Base-by-base conservation (phyloP, 2,888 invertebrate species). In the Argyresthia albistria region DNA sequence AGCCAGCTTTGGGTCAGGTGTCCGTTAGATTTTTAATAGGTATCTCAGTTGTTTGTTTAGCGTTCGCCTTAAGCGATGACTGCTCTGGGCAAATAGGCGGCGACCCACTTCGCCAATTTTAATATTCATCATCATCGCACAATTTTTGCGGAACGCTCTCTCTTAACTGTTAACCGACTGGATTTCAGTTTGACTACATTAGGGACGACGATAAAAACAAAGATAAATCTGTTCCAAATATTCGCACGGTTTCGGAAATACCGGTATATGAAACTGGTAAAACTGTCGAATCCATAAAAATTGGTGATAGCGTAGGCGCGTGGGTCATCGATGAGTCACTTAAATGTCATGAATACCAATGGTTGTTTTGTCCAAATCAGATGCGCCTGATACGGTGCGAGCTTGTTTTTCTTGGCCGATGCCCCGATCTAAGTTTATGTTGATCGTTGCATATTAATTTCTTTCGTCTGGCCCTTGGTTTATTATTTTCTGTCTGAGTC, bases 301-400 rank as follows among this genome's bases (percentile, higher is more conserved):
- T 4, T n/a, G 39, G 3, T 1, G 46, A 1, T n/a, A 57, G 57
- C 53, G 76, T 76, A 70, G 77, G 77, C 59, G 59, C 65, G 60
- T 46, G 46, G 25, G 46, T 46, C 60, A 58, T 46, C 51, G 60
- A 58, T 80, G 79, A 81, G 63, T 80, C 82, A 82, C 59, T 25
- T 6, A 55, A 46, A 4, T 65, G 69, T 65, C 70, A 70, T 64
- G 63, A 67, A 73, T 67, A 60, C 59, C 63, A 63, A n/a, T n/a
- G n/a, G 25, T 25, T 25, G 25, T 25, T 25, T 25, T 45, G 66
- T 60, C 76, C 73, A 76, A 79, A 70, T 70, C 68, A 65, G 67
- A 65, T 57, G 60, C 56, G 60, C 60, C 16, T 46, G 4, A 16
- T 35, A 6, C 25, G n/a, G 16, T 25, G 46, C 11, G 25, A 16